Conservation (phyloP, 2,797 vertebrate genomes). For the Balearica regulorum region DNA sequence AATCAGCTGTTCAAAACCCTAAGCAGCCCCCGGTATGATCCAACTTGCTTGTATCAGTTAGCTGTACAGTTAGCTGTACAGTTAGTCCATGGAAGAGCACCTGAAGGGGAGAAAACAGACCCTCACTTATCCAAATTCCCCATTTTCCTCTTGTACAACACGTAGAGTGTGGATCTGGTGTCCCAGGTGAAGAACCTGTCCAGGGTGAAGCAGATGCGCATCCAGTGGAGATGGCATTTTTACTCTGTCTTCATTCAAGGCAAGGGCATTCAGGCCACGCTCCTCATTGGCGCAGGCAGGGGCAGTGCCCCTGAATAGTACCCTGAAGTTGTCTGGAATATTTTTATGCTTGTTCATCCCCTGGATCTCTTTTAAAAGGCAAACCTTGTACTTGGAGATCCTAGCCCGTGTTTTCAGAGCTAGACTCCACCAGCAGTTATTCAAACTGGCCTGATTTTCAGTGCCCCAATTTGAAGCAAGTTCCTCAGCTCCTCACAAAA, state of each 20-base stretch:
- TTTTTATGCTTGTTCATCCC: not conserved
- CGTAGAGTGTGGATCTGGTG: not conserved
- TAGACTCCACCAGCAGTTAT: not conserved
- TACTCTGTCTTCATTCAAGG: not conserved
- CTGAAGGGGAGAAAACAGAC: not conserved
- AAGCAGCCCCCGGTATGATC: not conserved
- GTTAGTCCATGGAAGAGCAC: not conserved
- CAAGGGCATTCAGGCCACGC: accelerated
- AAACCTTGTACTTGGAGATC: not conserved
- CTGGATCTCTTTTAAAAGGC: not conserved
- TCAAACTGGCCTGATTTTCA: constrained; percentile 17
- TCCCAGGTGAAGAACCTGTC: not conserved
- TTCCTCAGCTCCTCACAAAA: not conserved
- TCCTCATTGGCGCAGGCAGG: not conserved
- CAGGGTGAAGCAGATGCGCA: not conserved
- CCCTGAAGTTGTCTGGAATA: not conserved
- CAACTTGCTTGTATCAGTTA: not conserved
- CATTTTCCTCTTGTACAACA: not conserved
- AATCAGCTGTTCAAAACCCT: not conserved
- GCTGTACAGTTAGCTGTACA: not conserved
- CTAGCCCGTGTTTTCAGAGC: not conserved
- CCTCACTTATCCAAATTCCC: not conserved
- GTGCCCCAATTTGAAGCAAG: not conserved
- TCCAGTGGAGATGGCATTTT: not conserved
- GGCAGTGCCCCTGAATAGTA: not conserved